Evolutionary conservation across 2,113 vertebrate species (phyloP).

Genomic region (Bubo bubo): DNA sequence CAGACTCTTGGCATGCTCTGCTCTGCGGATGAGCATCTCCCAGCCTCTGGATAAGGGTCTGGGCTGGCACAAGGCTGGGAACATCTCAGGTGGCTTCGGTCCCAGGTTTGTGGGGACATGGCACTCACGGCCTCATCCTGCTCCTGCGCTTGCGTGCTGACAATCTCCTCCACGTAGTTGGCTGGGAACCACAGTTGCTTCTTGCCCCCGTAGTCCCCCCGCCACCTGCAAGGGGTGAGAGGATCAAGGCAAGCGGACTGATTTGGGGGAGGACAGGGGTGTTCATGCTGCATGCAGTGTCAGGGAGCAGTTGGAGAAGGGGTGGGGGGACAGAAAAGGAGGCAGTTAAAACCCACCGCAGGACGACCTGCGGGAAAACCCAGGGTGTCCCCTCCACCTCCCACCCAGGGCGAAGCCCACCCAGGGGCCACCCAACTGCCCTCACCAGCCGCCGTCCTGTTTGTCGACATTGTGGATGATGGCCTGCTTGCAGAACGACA

Average conservation of each 20-base stretch:
- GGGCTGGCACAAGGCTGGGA: not conserved
- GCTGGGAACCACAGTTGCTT: constrained; percentile 98
- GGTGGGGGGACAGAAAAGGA: not conserved
- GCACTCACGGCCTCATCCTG: constrained; percentile 83
- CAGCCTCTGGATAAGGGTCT: not conserved
- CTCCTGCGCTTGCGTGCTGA: constrained; percentile 81
- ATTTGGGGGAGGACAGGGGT: not conserved
- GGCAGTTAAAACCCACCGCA: not conserved
- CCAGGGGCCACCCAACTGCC: rapidly evolving
- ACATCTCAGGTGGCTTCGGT: rapidly evolving
- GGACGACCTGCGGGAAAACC: rapidly evolving
- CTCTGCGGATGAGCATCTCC: not conserved
- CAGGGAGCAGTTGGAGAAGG: not conserved
- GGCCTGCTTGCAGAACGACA: constrained; percentile 89
- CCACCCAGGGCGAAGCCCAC: not conserved
- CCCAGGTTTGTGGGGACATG: rapidly evolving
- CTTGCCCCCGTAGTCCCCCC: constrained; percentile 94
- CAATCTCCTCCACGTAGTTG: constrained; percentile 96
- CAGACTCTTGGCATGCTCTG: not conserved
- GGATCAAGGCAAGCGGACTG: constrained; percentile 37
- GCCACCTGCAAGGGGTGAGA: constrained; percentile 85
- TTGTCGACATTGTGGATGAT: constrained; percentile 87
- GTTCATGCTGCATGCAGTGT: not conserved
- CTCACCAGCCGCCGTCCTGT: constrained; percentile 88
- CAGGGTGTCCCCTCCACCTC: not conserved